A percentile compares a stretch with the other conserved stretches of the same genome.
phyloP scores from a whole-genome alignment of 2,797 vertebrate species.

The Lycodopsis pacificus region DNA sequence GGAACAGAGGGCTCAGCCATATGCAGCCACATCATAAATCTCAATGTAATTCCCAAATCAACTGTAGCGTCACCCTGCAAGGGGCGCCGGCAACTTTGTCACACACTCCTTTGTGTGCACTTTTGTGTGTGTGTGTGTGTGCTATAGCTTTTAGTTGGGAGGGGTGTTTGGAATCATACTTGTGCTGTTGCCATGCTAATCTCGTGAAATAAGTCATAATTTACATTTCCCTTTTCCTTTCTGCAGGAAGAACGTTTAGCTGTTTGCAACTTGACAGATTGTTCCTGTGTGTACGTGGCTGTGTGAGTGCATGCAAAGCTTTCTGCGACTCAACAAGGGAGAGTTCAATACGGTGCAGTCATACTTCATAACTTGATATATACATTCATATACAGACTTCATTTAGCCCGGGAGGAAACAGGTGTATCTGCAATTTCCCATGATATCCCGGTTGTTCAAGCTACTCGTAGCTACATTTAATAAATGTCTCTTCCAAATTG shows the following conservation, averaged over 20 bases:
- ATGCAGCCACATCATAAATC: constrained; percentile 85
- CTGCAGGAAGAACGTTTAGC: constrained; percentile 85
- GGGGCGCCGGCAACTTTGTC: constrained; percentile 78
- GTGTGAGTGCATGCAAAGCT: constrained; percentile 17
- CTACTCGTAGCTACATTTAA: neutral
- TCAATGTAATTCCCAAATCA: constrained; percentile 85
- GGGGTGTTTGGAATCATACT: constrained; percentile 78
- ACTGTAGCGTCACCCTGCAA: constrained; percentile 78
- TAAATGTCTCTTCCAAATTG: neutral
- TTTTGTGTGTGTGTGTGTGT: constrained; percentile 49
- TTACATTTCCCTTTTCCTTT: constrained; percentile 83
- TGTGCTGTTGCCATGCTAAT: constrained; percentile 80
- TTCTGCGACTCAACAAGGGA: constrained; percentile 36
- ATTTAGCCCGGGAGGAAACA: constrained; percentile 21
- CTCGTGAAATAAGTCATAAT: constrained; percentile 83
- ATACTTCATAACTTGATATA: constrained; percentile 2
- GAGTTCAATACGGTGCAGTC: constrained; percentile 25
- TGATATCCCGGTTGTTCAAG: constrained; percentile 11
- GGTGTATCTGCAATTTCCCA: constrained; percentile 26
- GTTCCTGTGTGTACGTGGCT: constrained; percentile 19
- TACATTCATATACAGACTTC: neutral
- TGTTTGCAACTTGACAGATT: constrained; percentile 82
- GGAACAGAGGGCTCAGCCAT: constrained; percentile 84
- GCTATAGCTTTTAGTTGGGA: constrained; percentile 49
- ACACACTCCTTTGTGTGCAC: constrained; percentile 73